Base-by-base conservation (phyloP, 2,888 invertebrate genomes). In the Marasmarcha lunaedactyla region DNA sequence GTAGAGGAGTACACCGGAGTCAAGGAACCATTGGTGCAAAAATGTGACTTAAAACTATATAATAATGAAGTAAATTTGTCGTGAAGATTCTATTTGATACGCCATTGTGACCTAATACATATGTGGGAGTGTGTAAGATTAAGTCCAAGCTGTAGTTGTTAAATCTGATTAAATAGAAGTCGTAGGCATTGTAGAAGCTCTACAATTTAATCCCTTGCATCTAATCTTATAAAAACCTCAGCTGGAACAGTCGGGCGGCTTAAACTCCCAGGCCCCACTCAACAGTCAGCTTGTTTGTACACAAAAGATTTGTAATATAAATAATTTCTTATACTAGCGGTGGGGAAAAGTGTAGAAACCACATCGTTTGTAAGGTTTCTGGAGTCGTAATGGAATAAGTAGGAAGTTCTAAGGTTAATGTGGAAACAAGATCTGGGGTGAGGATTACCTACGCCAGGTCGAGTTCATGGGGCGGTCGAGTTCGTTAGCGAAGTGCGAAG, bases 1-100 rank as follows among this genome's bases (percentile, higher is more conserved):
- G 97, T 98, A 73, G 95, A 93, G 86, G 94, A 94, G 91, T 94
- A 86, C 90, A 91, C 84, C 67, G 92, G 87, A 89, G 91, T 94
- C 88, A 94, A 91, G 89, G 92, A 87, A 42, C 51, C 50, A 60
- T 60, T 58, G 33, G 5, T 49, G 27, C 42, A 20, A 39, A 11
- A 26, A 27, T 41, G 30, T 34, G 33, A 15, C 36, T 36, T 38
- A 35, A 38, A 40, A 37, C 14, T 34, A 34, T 4, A 6, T 33
- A n/a, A n/a, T n/a, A n/a, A n/a, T n/a, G n/a, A n/a, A 13, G 42
- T 10, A 38, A 27, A 37, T 38, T 39, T 20, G 15, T 9, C 38
- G 36, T 15, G 11, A 26, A 25, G 10, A 25, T 10, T 25, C 10
- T 10, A 25, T 25, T 25, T 5, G 26, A 10, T 5, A 25, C 10